A percentile compares a stretch with the other conserved stretches of the same genome.
phyloP scores from a whole-genome alignment of 2,797 vertebrate genomes.

The Mastacembelus armatus region DNA sequence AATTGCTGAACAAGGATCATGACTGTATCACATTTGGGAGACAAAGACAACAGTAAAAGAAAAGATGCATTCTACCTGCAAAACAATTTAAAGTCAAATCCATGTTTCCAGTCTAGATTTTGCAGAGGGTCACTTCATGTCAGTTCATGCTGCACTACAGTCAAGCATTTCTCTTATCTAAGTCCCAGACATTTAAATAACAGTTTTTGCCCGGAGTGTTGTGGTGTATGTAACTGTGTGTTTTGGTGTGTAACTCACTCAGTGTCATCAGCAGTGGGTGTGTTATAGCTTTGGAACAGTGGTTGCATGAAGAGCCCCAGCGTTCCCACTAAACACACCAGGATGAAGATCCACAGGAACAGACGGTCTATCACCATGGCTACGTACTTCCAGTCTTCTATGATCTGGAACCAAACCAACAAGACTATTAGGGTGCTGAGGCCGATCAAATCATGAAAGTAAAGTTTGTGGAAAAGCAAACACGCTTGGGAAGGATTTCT shows the following conservation, averaged over 20 bases:
- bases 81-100: background rate
- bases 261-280: slow-evolving; percentile 75
- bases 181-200: background rate
- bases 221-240: background rate
- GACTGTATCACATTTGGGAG: too few relatives aligned
- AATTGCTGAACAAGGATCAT: background rate
- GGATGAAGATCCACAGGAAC: slow-evolving; percentile 88
- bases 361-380: slow-evolving; percentile 89
- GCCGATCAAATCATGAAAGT: background rate
- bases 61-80: background rate
- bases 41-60: background rate
- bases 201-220: background rate
- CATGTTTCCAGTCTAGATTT: background rate
- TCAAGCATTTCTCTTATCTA: background rate
- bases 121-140: too few relatives aligned
- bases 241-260: slow-evolving; percentile 66
- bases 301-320: slow-evolving; percentile 88
- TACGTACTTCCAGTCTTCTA: slow-evolving; percentile 89
- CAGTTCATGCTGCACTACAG: too few relatives aligned
- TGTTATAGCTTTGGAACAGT: slow-evolving; percentile 86
- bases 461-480: too few relatives aligned
- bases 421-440: background rate
- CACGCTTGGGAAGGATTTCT: background rate
- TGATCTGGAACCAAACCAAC: slow-evolving; percentile 77
- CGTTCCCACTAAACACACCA: slow-evolving; percentile 86